phyloP scores from a whole-genome alignment of 2,113 vertebrate genomes.

The Tragelaphus strepsiceros region DNA sequence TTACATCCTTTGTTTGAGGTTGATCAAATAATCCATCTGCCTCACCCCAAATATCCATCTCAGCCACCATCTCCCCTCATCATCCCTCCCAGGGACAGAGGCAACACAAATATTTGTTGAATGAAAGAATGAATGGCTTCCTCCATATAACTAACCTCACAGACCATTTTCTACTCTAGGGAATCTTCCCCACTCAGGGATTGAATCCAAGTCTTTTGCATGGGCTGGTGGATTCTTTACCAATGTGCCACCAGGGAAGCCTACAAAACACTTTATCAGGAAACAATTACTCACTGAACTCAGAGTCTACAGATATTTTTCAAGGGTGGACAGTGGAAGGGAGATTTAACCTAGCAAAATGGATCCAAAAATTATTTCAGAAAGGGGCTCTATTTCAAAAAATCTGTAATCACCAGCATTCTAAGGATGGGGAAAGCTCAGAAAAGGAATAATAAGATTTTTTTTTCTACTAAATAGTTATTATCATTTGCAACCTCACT shows the following conservation, averaged over 20 bases:
- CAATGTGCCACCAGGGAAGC: background rate
- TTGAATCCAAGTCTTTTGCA: background rate
- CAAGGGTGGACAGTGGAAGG: background rate
- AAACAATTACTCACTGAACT: background rate
- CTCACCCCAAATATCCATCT: background rate
- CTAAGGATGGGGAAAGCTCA: background rate
- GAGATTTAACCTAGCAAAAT: background rate
- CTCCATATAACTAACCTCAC: background rate
- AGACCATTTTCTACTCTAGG: background rate
- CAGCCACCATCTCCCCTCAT: background rate
- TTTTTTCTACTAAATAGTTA: background rate
- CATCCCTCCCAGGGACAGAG: background rate
- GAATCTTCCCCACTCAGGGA: background rate
- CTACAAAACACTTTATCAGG: background rate
- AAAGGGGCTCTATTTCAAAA: background rate
- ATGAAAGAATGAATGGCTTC: background rate
- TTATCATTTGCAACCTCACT: background rate
- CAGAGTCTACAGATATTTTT: background rate
- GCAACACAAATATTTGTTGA: conserved; percentile 9
- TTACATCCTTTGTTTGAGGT: background rate
- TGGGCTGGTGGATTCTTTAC: background rate
- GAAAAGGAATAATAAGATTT: background rate
- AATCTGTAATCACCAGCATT: background rate
- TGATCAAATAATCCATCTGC: background rate
- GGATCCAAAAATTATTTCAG: background rate